Base-by-base conservation (phyloP, 1,140 invertebrate genomes). In the Papilio polyxenes region DNA sequence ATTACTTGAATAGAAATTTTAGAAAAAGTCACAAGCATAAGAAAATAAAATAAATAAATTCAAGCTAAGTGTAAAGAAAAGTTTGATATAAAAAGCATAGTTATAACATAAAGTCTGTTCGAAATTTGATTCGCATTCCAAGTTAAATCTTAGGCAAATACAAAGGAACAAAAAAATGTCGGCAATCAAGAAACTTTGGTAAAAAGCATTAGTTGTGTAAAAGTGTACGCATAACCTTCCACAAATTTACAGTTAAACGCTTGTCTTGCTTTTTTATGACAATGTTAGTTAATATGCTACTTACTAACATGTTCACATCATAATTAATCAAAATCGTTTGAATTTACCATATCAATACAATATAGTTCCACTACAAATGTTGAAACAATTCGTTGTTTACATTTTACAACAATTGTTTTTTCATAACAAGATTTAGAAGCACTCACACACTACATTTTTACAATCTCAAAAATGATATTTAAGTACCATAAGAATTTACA, bases 71-170 rank as follows among this genome's bases (percentile, higher is more conserved):
- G 5, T 37, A 72, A 37, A 72, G 65, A 37, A 72, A 37, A 72
- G 31, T 72, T 72, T 15, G 5, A 37, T 72, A 72, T 17, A 72
- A 72, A 65, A 72, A 72, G 56, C 65, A 37, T 72, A 15, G 23
- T 72, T 72, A 72, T 72, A 72, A 72, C 65, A 72, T 72, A 72
- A 72, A 72, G 11, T 37, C 65, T 72, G 31, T 72, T 72, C 20
- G 17, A 65, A 65, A 65, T 65, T 65, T 6, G 62, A 65, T 65
- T 65, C 62, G 62, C 62, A 65, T 65, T 65, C 62, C 62, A 65
- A 65, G 62, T 65, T 31, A 3, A 65, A 31, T 23, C 62, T 65
- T 65, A 65, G 13, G 62, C 31, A 65, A 65, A 65, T 65, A 65
- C 23, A 65, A 65, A 65, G 23, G 20, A 65, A 65, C 62, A 65